Evolutionary conservation across 1,140 invertebrate species (phyloP).

Genomic region (Aphelinus certus): DNA sequence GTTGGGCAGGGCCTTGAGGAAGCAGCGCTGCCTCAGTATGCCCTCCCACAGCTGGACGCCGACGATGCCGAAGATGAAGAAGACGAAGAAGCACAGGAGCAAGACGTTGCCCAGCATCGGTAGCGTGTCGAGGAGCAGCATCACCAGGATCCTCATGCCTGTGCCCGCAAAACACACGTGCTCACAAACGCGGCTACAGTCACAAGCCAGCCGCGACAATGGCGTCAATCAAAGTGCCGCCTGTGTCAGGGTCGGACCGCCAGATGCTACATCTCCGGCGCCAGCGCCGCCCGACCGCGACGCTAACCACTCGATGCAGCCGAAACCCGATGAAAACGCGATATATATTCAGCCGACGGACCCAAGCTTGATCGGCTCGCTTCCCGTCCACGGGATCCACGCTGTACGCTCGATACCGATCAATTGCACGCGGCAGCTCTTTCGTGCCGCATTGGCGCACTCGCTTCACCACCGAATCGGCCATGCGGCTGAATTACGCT

Average conservation of each 20-base stretch:
- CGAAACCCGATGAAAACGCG: too few species aligned
- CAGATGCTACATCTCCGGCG: too few species aligned
- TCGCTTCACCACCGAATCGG: too few species aligned
- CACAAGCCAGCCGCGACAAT: constrained; percentile 19
- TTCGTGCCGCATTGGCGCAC: too few species aligned
- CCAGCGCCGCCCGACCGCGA: too few species aligned
- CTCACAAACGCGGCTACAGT: neutral
- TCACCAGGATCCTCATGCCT: constrained; percentile 99
- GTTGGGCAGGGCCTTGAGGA: constrained; percentile 75
- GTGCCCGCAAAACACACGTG: constrained; percentile 46
- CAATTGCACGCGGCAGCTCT: too few species aligned
- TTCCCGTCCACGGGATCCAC: neutral
- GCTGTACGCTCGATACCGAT: too few species aligned
- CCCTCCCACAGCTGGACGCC: constrained; percentile 99
- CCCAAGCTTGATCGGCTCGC: neutral
- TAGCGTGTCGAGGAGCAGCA: constrained; percentile 97
- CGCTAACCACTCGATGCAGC: too few species aligned
- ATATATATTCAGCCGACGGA: neutral
- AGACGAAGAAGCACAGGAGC: constrained; percentile 99
- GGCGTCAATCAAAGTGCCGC: constrained; percentile 29
- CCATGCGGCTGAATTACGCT: too few species aligned
- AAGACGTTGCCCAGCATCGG: constrained; percentile 99
- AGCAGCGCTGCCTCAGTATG: constrained; percentile 92
- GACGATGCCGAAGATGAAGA: constrained; percentile 99
- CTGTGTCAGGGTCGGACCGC: constrained; percentile 22